Conservation (phyloP, 2,888 invertebrate genomes). For the Harpagoxenus sublaevis region DNA sequence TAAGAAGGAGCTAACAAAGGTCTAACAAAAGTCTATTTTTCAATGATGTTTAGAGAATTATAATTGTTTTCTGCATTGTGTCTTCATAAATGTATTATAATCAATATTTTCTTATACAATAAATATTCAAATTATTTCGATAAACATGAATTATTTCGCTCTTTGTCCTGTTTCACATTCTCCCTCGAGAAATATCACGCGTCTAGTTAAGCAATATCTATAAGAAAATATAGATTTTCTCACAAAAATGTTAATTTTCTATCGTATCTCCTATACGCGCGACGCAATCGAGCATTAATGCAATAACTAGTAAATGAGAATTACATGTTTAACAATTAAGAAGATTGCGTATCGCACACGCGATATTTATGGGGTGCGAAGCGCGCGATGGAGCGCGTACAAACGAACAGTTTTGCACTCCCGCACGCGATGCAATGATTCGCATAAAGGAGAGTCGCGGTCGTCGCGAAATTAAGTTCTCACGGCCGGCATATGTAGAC, state of each 20-base stretch:
- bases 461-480: slow-evolving; percentile 51
- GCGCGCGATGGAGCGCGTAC: not conserved
- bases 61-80: not conserved
- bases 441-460: slow-evolving; percentile 35
- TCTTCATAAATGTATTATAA: not conserved
- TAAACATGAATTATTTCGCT: not conserved
- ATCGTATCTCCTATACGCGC: not conserved
- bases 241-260: slow-evolving; percentile 3
- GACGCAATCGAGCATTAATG: not conserved
- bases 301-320: not conserved
- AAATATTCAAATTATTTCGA: not conserved
- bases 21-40: not conserved
- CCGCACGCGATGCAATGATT: slow-evolving; percentile 29
- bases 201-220: not conserved
- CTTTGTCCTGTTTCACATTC: not conserved
- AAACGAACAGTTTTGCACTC: slow-evolving; percentile 24
- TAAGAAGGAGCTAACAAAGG: not conserved
- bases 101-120: not conserved
- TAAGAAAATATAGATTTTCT: not conserved
- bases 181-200: not conserved
- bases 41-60: not conserved
- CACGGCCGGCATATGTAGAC: slow-evolving; percentile 38
- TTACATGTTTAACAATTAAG: slow-evolving; percentile 20
- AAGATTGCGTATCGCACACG: not conserved
- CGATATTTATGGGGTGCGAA: not conserved